Percentiles rank a stretch among this genome's conserved stretches.
Conservation (phyloP, 2,888 invertebrate genomes). For the Folsomia candida region DNA sequence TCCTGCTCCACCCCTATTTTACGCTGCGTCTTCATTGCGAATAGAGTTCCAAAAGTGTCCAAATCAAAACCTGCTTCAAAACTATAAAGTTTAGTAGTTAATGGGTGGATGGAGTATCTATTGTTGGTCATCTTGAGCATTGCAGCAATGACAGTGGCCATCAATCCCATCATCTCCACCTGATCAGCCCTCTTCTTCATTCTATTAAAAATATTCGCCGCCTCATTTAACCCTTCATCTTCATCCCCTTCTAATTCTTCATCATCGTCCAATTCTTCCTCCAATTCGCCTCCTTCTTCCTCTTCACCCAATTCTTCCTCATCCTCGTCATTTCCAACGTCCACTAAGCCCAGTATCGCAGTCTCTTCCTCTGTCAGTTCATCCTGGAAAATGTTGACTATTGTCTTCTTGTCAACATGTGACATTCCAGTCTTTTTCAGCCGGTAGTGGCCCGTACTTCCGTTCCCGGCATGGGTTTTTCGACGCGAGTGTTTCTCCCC, state of each 20-base stretch:
- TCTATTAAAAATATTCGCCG: background rate
- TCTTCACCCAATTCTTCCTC: no score
- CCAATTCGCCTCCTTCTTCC: no score
- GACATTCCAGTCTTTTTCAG: constrained; percentile 1
- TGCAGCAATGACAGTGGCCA: constrained; percentile 1
- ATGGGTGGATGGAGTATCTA: constrained; percentile 8
- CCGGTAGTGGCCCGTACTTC: background rate
- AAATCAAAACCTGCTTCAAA: background rate
- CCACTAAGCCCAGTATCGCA: background rate
- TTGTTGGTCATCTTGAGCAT: background rate
- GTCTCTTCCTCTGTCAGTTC: constrained; percentile 8
- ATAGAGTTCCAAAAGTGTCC: background rate
- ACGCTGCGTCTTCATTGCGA: background rate
- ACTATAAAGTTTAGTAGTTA: background rate
- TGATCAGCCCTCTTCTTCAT: background rate
- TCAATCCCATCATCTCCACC: constrained; percentile 5
- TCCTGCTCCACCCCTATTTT: background rate
- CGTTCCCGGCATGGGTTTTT: background rate
- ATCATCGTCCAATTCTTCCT: no score
- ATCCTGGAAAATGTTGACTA: background rate
- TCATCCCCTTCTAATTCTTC: no score
- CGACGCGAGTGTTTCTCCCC: background rate
- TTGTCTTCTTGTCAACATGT: constrained; percentile 3
- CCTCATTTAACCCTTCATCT: background rate
- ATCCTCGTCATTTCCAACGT: background rate